Percentiles rank a stretch among this genome's conserved stretches.
Evolutionary conservation across 2,113 vertebrate genomes (phyloP).

Genomic region (Ptychochromis oligacanthus): DNA sequence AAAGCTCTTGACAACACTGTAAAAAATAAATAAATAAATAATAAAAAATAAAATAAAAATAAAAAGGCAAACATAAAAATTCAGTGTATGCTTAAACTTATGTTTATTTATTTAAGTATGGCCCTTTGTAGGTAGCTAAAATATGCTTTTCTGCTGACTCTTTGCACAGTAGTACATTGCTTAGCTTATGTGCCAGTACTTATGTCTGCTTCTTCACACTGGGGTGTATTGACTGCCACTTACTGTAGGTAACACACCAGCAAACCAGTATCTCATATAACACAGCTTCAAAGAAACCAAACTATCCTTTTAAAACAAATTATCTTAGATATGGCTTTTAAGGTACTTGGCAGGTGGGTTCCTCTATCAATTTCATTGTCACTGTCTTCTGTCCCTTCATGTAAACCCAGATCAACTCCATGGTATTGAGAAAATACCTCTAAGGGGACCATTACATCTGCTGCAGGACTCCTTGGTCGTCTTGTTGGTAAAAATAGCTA

Average conservation of each 20-base stretch:
- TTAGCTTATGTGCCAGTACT: too few relatives aligned
- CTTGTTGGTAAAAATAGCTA: background rate
- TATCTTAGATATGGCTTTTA: background rate
- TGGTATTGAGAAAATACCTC: background rate
- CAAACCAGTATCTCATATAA: too few relatives aligned
- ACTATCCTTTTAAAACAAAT: too few relatives aligned
- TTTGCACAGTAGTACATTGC: too few relatives aligned
- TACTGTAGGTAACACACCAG: too few relatives aligned
- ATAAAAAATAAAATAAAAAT: background rate
- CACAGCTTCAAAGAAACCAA: too few relatives aligned
- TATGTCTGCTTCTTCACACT: too few relatives aligned
- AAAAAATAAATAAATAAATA: background rate
- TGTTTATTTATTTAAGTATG: background rate
- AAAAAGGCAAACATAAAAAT: background rate
- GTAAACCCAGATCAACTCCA: background rate
- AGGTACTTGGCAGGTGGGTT: background rate
- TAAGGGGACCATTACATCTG: background rate
- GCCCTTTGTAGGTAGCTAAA: background rate
- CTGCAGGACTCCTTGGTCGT: background rate
- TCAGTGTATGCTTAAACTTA: background rate
- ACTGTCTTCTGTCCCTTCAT: background rate
- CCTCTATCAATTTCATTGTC: background rate
- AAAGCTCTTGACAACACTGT: background rate
- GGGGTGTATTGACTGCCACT: too few relatives aligned
- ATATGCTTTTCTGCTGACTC: too few relatives aligned